Conservation (phyloP, 1,140 invertebrate species). For the Meloidogyne hapla region DNA sequence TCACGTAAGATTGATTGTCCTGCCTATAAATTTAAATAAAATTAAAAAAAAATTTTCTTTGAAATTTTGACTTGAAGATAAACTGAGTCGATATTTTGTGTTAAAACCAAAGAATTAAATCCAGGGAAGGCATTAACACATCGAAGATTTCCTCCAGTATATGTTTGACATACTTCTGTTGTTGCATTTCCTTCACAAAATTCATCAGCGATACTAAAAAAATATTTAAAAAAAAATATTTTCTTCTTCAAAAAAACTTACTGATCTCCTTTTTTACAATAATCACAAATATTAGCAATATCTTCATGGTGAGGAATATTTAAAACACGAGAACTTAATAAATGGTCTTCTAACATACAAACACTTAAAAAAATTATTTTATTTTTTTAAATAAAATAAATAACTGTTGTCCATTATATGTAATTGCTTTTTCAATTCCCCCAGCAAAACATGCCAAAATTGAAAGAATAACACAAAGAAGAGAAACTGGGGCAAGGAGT, state of each 20-base stretch:
- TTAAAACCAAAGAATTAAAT: constrained; percentile 37
- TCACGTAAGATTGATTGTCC: constrained; percentile 43
- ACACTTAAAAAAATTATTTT: constrained; percentile 50
- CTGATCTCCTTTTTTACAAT: constrained; percentile 54
- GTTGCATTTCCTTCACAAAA: constrained; percentile 53
- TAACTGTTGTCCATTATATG: constrained; percentile 59
- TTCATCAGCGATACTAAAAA: constrained; percentile 51
- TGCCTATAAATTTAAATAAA: constrained; percentile 32
- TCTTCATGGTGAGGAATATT: constrained; percentile 43
- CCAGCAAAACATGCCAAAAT: constrained; percentile 61
- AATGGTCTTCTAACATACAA: constrained; percentile 59
- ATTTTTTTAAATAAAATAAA: neutral
- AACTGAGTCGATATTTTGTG: constrained; percentile 46
- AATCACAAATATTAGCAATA: constrained; percentile 54
- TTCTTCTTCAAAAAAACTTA: constrained; percentile 28
- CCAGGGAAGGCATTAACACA: constrained; percentile 55
- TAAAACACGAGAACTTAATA: constrained; percentile 48
- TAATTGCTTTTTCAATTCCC: constrained; percentile 60
- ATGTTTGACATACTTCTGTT: constrained; percentile 49
- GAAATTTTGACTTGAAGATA: constrained; percentile 43
- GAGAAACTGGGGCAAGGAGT: constrained; percentile 59
- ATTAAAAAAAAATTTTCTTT: neutral
- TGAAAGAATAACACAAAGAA: constrained; percentile 60
- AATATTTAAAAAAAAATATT: constrained; percentile 4
- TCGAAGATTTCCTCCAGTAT: constrained; percentile 47